phyloP scores from a whole-genome alignment of 2,797 vertebrate genomes.

The Ctenopoma multispine region DNA sequence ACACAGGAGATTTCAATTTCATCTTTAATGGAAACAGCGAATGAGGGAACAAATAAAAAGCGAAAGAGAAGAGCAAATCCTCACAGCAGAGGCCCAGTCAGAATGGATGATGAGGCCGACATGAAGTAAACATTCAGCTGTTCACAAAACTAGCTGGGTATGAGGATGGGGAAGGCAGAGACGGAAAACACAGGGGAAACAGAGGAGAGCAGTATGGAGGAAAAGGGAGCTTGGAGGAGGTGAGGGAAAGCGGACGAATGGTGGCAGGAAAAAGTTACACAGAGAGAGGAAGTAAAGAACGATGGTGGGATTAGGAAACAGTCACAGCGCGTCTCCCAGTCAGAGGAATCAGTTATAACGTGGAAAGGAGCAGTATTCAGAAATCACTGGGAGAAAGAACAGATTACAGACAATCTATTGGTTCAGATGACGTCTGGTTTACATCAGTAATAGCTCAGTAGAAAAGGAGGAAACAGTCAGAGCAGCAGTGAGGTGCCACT shows the following conservation, averaged over 20 bases:
- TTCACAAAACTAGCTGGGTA: constrained; percentile 41
- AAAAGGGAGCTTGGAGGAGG: neutral
- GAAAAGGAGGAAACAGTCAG: constrained; percentile 30
- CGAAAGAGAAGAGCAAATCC: constrained; percentile 65
- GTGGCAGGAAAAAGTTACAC: constrained; percentile 19
- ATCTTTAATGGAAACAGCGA: constrained; percentile 77
- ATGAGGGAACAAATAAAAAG: constrained; percentile 71
- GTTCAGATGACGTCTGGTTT: constrained; percentile 68
- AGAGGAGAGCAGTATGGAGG: constrained; percentile 7
- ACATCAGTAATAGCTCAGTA: constrained; percentile 70
- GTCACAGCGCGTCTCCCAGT: constrained; percentile 53
- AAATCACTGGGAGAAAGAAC: constrained; percentile 63
- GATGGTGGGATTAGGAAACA: constrained; percentile 45
- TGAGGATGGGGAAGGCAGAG: constrained; percentile 19
- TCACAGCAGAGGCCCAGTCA: constrained; percentile 60
- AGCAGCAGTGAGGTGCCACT: constrained; percentile 20
- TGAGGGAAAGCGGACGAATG: constrained; percentile 1
- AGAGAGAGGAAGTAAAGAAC: constrained; percentile 2
- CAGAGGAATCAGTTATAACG: constrained; percentile 49
- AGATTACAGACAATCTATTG: constrained; percentile 74
- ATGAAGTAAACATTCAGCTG: constrained; percentile 65
- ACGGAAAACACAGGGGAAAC: constrained; percentile 3
- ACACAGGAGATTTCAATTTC: constrained; percentile 72
- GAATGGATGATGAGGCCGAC: constrained; percentile 71
- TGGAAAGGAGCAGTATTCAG: constrained; percentile 55